phyloP scores from a whole-genome alignment of 2,797 vertebrate genomes.

The Miichthys miiuy region DNA sequence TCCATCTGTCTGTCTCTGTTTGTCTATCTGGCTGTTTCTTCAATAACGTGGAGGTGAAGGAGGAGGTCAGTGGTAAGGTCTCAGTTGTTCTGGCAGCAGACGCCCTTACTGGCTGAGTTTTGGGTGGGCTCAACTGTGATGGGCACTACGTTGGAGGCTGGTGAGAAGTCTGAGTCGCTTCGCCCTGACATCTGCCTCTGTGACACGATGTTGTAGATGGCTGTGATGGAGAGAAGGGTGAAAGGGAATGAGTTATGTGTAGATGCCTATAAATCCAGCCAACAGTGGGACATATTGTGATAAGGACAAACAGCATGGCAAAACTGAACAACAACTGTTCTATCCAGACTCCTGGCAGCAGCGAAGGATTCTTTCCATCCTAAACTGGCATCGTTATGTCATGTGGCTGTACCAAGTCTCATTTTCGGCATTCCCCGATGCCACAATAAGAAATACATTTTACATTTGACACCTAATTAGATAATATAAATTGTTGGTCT shows the following conservation, averaged over 20 bases:
- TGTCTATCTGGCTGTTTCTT: constrained; percentile 65
- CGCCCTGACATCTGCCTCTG: constrained; percentile 90
- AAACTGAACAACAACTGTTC: constrained; percentile 71
- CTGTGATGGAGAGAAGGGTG: constrained; percentile 75
- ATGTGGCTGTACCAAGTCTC: constrained; percentile 50
- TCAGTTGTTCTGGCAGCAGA: constrained; percentile 91
- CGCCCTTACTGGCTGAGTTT: constrained; percentile 79
- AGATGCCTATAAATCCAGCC: constrained; percentile 58
- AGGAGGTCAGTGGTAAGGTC: constrained; percentile 52
- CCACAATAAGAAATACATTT: constrained; percentile 22
- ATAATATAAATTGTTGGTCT: background rate
- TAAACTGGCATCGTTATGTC: constrained; percentile 62
- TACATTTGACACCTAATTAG: constrained; percentile 8
- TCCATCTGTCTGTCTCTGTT: constrained; percentile 47
- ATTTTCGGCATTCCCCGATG: constrained; percentile 47
- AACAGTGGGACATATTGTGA: constrained; percentile 73
- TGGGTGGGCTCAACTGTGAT: constrained; percentile 90
- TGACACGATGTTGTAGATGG: constrained; percentile 91
- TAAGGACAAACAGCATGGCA: constrained; percentile 63
- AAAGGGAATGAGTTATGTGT: constrained; percentile 53
- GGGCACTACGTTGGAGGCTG: constrained; percentile 89
- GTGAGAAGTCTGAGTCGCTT: constrained; percentile 85
- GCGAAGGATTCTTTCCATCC: constrained; percentile 64
- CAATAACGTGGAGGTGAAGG: constrained; percentile 57
- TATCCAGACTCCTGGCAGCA: constrained; percentile 69